Percentiles rank a stretch among this genome's conserved stretches.
Conservation (phyloP, 2,797 vertebrate species). For the Acrossocheilus wenchowensis region DNA sequence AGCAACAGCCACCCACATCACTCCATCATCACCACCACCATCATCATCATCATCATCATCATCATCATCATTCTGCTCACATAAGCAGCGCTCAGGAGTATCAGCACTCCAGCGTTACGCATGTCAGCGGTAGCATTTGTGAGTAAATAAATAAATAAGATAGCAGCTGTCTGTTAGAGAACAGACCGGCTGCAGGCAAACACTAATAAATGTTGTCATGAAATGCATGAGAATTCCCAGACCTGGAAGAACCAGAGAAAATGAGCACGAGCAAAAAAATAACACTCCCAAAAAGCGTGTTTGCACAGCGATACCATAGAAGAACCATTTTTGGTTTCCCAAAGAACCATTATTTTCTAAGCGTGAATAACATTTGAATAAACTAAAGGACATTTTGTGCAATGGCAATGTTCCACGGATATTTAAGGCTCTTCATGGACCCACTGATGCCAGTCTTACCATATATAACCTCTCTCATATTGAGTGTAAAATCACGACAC, state of each 20-base stretch:
- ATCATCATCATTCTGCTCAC: neutral
- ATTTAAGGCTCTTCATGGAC: neutral
- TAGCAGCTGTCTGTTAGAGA: neutral
- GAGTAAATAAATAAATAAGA: neutral
- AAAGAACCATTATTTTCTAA: neutral
- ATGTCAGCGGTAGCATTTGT: neutral
- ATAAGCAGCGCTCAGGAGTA: neutral
- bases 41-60: too few relatives aligned
- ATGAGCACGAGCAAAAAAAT: neutral
- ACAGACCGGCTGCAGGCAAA: neutral
- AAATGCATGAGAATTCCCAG: neutral
- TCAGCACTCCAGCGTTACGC: neutral
- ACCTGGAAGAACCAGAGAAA: neutral
- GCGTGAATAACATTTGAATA: neutral
- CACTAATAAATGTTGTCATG: neutral
- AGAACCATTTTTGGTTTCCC: neutral
- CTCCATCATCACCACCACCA: neutral
- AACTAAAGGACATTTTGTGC: neutral
- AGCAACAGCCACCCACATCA: slow-evolving; percentile 17
- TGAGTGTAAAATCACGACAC: neutral
- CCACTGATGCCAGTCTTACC: neutral
- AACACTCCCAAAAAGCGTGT: neutral
- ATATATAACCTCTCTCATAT: neutral
- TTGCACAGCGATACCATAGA: neutral
- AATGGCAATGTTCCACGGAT: neutral